A percentile compares a stretch with the other conserved stretches of the same genome.
Conservation (phyloP, 2,113 vertebrate genomes). For the Chunga burmeisteri region DNA sequence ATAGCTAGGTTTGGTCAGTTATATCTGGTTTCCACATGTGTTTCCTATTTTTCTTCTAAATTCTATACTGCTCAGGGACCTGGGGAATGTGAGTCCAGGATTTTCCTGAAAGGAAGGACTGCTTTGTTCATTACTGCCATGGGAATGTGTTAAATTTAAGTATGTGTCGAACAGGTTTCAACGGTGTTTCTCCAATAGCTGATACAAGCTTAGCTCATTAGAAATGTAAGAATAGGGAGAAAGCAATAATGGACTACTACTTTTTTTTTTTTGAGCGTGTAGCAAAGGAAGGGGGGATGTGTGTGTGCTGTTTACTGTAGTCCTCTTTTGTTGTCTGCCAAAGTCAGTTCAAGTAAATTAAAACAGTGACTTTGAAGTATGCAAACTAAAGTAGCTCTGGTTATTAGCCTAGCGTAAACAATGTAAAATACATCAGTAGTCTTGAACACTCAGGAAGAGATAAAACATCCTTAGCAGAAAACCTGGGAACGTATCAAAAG, state of each 20-base stretch:
- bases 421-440: conserved; percentile 8
- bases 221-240: not conserved
- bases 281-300: not conserved
- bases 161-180: conserved; percentile 44
- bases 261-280: not conserved
- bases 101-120: conserved; percentile 83
- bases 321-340: not conserved
- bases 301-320: not conserved
- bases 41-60: conserved; percentile 90
- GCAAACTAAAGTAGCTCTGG: not conserved
- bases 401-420: conserved; percentile 10
- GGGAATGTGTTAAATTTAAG: conserved; percentile 83
- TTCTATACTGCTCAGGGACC: conserved; percentile 62
- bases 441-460: conserved; percentile 1
- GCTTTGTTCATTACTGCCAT: conserved; percentile 83
- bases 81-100: conserved; percentile 70
- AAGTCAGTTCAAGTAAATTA: conserved; percentile 7
- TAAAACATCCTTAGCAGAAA: conserved; percentile 29
- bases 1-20: conserved; percentile 58
- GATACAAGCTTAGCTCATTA: conserved; percentile 27
- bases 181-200: conserved; percentile 42
- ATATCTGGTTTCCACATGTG: conserved; percentile 83
- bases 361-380: conserved; percentile 18
- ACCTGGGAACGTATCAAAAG: conserved; percentile 19
- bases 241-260: not conserved